These are phyloP conservation scores for Coendou prehensilis DNA, from an alignment of 2,797 vertebrate species.

Conservation along the genomic window DNA sequence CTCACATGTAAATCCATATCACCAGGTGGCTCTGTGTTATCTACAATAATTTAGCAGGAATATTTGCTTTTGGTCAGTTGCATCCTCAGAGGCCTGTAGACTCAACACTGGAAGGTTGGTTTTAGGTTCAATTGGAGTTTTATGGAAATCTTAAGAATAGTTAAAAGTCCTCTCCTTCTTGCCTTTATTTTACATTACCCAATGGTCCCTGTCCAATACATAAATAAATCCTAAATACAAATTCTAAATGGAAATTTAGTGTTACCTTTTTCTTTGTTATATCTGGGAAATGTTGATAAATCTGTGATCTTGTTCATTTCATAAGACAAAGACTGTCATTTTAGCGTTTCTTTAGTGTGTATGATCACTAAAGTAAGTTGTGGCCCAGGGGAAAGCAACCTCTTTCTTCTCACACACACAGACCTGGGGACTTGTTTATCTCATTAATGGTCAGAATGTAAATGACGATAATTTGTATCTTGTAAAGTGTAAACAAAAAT, in stretches of 20 bases:
- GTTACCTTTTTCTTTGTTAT: not conserved
- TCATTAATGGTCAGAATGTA: not conserved
- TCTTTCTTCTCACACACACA: not conserved
- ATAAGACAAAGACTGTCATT: not conserved
- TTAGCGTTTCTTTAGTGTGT: not conserved
- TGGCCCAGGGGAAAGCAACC: not conserved
- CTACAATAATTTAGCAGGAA: not conserved
- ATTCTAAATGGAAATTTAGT: not conserved
- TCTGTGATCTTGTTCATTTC: not conserved
- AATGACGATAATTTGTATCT: not conserved
- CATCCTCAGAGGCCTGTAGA: not conserved
- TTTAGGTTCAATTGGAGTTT: not conserved
- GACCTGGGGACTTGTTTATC: not conserved
- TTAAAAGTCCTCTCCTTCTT: not conserved
- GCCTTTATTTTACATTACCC: not conserved
- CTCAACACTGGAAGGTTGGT: not conserved
- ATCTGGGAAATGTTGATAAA: not conserved
- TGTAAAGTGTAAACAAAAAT: not conserved
- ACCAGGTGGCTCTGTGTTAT: not conserved
- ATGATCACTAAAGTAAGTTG: not conserved
- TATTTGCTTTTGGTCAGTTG: not conserved
- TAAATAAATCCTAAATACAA: slow-evolving; percentile 11
- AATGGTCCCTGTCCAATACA: not conserved
- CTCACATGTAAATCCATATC: not conserved
- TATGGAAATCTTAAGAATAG: not conserved